Percentiles rank a stretch among this genome's conserved stretches.
Conservation (phyloP, 2,888 invertebrate genomes). For the Drosophila stalkeri region DNA sequence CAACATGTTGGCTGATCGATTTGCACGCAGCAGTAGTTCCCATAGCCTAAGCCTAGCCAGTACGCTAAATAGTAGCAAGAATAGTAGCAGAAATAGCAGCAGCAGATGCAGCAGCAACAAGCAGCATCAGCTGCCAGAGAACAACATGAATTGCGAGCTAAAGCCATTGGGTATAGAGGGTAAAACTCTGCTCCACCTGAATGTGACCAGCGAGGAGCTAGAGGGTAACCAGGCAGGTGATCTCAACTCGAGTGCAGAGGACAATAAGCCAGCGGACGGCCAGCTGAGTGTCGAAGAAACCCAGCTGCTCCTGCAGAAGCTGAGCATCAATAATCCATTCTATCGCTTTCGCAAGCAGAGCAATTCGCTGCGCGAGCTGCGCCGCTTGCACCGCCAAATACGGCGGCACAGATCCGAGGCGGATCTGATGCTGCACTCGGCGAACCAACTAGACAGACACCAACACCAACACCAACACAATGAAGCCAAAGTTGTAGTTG, state of each 20-base stretch:
- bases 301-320: conserved; percentile 72
- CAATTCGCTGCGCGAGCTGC: conserved; percentile 75
- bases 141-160: conserved; percentile 66
- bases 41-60: conserved; percentile 61
- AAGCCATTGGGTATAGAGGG: conserved; percentile 42
- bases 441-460: conserved; percentile 15
- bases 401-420: conserved; percentile 77
- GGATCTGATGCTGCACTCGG: conserved; percentile 59
- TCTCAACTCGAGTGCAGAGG: neutral
- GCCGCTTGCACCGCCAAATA: conserved; percentile 56
- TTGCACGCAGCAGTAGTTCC: conserved; percentile 52
- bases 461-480: conserved; percentile 63
- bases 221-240: conserved; percentile 4
- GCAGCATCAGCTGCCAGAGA: conserved; percentile 52
- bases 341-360: conserved; percentile 84
- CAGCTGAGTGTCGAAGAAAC: conserved; percentile 64
- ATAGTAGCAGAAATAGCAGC: conserved; percentile 43
- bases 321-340: conserved; percentile 84
- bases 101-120: conserved; percentile 52
- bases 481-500: conserved; percentile 81
- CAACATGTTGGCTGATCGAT: conserved; percentile 30
- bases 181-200: conserved; percentile 60
- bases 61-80: conserved; percentile 55
- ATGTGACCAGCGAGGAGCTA: conserved; percentile 52
- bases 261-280: conserved; percentile 9